phyloP scores from a whole-genome alignment of 2,113 vertebrate genomes.

The Nibea albiflora region DNA sequence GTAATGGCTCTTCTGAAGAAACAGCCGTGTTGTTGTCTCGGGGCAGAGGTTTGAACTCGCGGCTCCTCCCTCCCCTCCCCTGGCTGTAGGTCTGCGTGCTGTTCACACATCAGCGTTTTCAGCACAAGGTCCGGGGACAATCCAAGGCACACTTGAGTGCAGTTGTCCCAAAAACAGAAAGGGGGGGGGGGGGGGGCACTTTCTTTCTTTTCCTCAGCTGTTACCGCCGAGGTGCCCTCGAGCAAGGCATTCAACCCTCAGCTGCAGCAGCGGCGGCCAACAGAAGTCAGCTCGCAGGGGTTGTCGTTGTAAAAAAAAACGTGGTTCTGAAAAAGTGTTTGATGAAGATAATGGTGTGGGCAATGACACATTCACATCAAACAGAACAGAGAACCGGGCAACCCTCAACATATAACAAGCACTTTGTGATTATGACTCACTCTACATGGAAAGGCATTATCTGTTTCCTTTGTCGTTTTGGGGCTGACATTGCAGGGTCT shows the following conservation, averaged over 20 bases:
- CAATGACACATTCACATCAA: background rate
- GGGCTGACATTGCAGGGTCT: conserved; percentile 23
- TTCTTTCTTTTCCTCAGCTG: conserved; percentile 19
- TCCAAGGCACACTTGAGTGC: conserved; percentile 17
- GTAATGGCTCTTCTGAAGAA: conserved; percentile 31
- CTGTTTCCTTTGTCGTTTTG: background rate
- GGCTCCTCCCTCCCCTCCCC: background rate
- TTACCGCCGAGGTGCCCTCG: conserved; percentile 19
- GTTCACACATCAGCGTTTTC: conserved; percentile 86
- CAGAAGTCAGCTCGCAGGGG: conserved; percentile 19
- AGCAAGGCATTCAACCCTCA: conserved; percentile 42
- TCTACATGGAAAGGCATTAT: background rate
- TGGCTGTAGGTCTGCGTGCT: conserved; percentile 57
- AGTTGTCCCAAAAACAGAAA: conserved; percentile 2
- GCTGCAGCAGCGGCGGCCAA: conserved; percentile 25
- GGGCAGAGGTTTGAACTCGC: conserved; percentile 30
- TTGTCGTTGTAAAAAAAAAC: conserved; percentile 45
- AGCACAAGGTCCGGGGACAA: conserved; percentile 8
- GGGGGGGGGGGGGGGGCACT: background rate
- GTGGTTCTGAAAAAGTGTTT: background rate
- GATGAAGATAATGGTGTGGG: background rate
- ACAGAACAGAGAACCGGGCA: background rate
- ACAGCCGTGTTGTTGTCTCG: conserved; percentile 22
- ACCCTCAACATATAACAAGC: background rate
- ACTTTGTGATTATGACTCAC: background rate